Base-by-base conservation (phyloP, 2,113 vertebrate species). In the Gulo gulo region DNA sequence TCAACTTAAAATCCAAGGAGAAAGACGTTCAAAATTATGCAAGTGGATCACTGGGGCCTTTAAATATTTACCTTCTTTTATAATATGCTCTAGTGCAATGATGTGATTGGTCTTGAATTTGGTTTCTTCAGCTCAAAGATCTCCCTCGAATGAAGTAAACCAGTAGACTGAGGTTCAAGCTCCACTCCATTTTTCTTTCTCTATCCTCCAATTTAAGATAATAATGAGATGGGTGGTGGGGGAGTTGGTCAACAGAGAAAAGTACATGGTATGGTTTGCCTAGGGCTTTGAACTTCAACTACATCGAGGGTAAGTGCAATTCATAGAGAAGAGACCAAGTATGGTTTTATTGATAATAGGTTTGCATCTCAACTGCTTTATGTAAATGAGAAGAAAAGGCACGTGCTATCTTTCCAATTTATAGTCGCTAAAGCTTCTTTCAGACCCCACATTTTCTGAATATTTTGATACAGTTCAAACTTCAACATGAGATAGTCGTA, bases 301-400 rank as follows among this genome's bases (percentile, higher is more conserved):
- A 1, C 13, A n/a, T 12, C 61, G 18, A 7, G 2, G 2, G 0
- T 57, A 7, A 91, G 23, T 29, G 18, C 4, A 52, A 91, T 52
- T 83, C 42, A 45, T 2, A 34, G 36, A 83, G 31, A 31, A 67
- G 21, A 74, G 2, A 26, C 47, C 23, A 67, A 76, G 11, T 55
- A 11, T 18, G 67, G 1, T 84, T 88, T 45, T n/a, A 57, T 61
- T 45, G n/a, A 21, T 47, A 29, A 57, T n/a, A 55, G 23, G 2
- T 82, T 55, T 81, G 34, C 42, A 63, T 82, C 63, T 78, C 14
- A 88, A 15, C 11, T 76, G n/a, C 18, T 82, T 96, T 65, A 15
- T 76, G 10, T 63, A 57, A 67, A 82, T n/a, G 8, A 82, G 42
- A 74, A 55, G 42, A 87, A 59, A 45, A 57, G 11, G 11, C 13